Conservation (phyloP, 2,113 vertebrate species). For the Rousettus leschenaultii region DNA sequence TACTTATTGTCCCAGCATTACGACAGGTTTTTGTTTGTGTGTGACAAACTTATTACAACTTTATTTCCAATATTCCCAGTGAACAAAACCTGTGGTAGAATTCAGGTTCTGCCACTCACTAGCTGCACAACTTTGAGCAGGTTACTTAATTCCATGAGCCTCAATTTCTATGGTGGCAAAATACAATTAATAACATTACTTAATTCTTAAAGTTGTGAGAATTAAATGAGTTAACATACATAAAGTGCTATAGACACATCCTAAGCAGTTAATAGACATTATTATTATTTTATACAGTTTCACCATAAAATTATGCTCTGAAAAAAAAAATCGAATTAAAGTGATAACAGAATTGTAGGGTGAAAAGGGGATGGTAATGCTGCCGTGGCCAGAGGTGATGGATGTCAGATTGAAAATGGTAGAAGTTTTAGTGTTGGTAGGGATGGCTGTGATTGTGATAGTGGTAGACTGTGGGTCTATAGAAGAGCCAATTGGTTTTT, state of each 20-base stretch:
- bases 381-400: neutral
- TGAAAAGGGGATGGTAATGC: neutral
- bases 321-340: neutral
- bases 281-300: neutral
- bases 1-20: neutral
- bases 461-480: neutral
- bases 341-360: neutral
- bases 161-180: neutral
- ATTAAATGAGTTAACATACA: neutral
- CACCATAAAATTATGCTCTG: neutral
- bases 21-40: slow-evolving; percentile 1
- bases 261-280: neutral
- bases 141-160: neutral
- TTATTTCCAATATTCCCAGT: neutral
- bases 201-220: neutral
- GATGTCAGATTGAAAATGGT: neutral
- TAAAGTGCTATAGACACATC: neutral
- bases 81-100: neutral
- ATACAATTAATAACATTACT: neutral
- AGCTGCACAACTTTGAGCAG: neutral
- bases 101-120: neutral
- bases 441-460: neutral
- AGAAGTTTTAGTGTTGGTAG: neutral
- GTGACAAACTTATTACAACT: neutral
- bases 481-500: neutral